Evolutionary conservation across 2,888 invertebrate species (phyloP).

Genomic region (Drosophila formosana): DNA sequence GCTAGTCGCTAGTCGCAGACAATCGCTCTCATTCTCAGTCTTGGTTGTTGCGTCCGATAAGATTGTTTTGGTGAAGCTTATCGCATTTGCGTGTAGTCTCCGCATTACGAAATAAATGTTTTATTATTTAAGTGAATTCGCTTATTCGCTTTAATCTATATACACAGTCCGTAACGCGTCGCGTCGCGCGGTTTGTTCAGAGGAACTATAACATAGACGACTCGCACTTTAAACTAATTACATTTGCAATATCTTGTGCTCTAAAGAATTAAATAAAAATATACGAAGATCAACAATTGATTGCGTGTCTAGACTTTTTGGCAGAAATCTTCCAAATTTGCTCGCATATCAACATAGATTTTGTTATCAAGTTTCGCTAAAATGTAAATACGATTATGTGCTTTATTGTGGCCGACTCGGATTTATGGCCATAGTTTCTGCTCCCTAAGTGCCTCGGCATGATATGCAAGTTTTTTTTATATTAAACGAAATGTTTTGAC

Average conservation of each 20-base stretch:
- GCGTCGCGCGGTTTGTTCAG: slow-evolving; percentile 16
- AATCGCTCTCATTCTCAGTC: slow-evolving; percentile 19
- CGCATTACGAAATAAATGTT: slow-evolving; percentile 54
- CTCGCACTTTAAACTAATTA: slow-evolving; percentile 10
- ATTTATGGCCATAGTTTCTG: slow-evolving; percentile 18
- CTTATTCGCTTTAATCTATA: slow-evolving; percentile 65
- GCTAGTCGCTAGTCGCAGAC: not conserved
- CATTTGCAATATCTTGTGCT: slow-evolving; percentile 3
- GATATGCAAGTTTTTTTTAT: slow-evolving; percentile 8
- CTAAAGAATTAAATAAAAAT: not conserved
- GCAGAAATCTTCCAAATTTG: not conserved
- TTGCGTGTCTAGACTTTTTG: not conserved
- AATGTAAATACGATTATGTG: slow-evolving; percentile 6
- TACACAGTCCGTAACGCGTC: slow-evolving; percentile 32
- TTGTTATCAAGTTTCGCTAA: slow-evolving; percentile 13
- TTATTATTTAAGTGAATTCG: slow-evolving; percentile 73
- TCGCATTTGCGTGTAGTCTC: slow-evolving; percentile 43
- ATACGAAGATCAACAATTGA: slow-evolving; percentile 10
- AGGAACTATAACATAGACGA: not conserved
- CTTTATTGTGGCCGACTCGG: slow-evolving; percentile 8
- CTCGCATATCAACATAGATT: not conserved
- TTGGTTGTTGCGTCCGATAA: slow-evolving; percentile 46
- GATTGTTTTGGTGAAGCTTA: slow-evolving; percentile 64
- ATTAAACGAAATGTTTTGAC: not conserved
- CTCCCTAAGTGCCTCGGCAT: slow-evolving; percentile 10